phyloP scores from a whole-genome alignment of 2,888 invertebrate species.

The Dryococelus australis region DNA sequence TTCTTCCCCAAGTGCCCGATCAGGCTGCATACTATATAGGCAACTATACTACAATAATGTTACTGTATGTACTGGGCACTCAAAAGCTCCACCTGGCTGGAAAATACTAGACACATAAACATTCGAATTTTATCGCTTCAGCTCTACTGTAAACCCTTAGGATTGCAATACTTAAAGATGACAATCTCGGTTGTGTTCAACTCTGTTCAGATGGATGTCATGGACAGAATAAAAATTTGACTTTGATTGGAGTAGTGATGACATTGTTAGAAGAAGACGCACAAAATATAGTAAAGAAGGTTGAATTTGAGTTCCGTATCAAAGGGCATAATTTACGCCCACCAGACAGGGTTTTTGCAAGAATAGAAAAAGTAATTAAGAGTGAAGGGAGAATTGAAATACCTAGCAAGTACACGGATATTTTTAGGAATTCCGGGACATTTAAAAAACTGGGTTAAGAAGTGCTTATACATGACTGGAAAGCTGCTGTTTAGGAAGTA shows the following conservation, averaged over 20 bases:
- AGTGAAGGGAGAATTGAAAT: background rate
- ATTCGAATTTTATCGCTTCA: slow-evolving; percentile 21
- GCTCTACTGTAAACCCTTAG: slow-evolving; percentile 22
- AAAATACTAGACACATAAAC: slow-evolving; percentile 21
- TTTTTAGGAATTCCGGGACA: slow-evolving; percentile 22
- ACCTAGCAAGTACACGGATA: slow-evolving; percentile 1
- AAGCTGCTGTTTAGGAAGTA: no score
- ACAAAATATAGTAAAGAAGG: slow-evolving; percentile 26
- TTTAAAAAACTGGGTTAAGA: slow-evolving; percentile 21
- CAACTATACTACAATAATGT: slow-evolving; percentile 28
- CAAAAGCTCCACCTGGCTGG: slow-evolving; percentile 30
- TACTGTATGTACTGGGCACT: slow-evolving; percentile 27
- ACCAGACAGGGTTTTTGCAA: background rate
- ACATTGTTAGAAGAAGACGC: background rate
- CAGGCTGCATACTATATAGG: slow-evolving; percentile 18
- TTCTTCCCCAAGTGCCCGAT: background rate
- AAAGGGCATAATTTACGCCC: background rate
- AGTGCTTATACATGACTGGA: background rate
- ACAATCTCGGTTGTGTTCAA: background rate
- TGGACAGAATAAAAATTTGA: slow-evolving; percentile 31
- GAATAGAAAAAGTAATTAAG: slow-evolving; percentile 22
- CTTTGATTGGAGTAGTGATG: slow-evolving; percentile 26
- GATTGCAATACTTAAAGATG: slow-evolving; percentile 17
- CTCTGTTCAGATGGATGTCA: slow-evolving; percentile 9
- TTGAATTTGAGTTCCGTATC: background rate